A percentile compares a stretch with the other conserved stretches of the same genome.
Conservation (phyloP, 2,797 vertebrate genomes). For the Rallus crepitans region DNA sequence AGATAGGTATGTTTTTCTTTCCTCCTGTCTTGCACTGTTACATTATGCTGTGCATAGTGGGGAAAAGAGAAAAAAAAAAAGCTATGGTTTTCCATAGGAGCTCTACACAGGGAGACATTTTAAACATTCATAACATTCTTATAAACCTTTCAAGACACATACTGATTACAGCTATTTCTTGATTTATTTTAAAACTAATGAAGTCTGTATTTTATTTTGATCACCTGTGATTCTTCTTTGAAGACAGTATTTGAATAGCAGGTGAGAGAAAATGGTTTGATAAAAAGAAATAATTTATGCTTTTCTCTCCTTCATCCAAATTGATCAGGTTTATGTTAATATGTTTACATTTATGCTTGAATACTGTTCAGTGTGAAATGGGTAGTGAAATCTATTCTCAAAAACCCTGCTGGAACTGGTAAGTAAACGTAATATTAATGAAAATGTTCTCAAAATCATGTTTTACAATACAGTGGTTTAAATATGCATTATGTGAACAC, state of each 20-base stretch:
- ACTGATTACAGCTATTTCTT: not conserved
- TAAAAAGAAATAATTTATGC: not conserved
- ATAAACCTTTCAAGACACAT: not conserved
- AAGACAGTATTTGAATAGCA: not conserved
- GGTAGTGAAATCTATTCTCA: not conserved
- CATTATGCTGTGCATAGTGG: not conserved
- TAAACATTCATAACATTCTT: not conserved
- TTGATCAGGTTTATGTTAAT: not conserved
- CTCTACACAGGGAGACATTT: not conserved
- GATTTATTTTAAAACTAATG: not conserved
- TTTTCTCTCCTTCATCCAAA: not conserved
- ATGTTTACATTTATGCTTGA: not conserved
- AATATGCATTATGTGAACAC: constrained; percentile 44
- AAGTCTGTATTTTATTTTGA: not conserved
- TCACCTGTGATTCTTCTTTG: not conserved
- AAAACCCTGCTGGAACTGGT: constrained; percentile 3
- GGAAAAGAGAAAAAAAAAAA: not conserved
- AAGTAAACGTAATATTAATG: constrained; percentile 11
- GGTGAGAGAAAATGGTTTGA: not conserved
- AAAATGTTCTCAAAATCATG: not conserved
- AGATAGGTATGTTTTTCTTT: not conserved
- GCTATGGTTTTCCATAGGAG: not conserved
- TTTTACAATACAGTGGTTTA: constrained; percentile 40
- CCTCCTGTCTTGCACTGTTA: not conserved
- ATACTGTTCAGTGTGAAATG: not conserved